Evolutionary conservation across 2,888 invertebrate genomes (phyloP), one percentile per base, ranked within the genome.

Genomic region (Eulithis prunata): DNA sequence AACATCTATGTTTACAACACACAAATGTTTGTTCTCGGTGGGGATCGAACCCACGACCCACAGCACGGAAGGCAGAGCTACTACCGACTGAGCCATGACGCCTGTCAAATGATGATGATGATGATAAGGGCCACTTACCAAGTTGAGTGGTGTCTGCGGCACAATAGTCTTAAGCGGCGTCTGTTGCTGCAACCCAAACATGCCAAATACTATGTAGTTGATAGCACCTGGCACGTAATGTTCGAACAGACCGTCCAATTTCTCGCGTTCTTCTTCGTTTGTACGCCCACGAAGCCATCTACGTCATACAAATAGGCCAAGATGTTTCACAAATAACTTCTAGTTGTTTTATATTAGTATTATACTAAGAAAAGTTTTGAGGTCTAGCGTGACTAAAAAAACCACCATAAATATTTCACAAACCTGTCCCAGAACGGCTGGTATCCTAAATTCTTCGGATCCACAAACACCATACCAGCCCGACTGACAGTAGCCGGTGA

Each of bases 391-490:
- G 32, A 32, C 4, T 32, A 32, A 3, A 32, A 32, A 4, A 0
- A 32, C 32, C 32, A 2, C 2, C 4, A 21, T 21, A 21, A 21
- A 10, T 51, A 28, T 51, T 1, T n/a, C 8, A 57, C 62, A 70
- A n/a, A 93, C 93, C 84, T 95, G 64, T 96, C 94, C 97, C 98
- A 98, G 87, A 95, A 98, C 0, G 98, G 98, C 65, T 95, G 94
- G 79, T 96, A 97, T 0, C 98, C 97, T 69, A 98, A 93, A 87
- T 97, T 97, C 88, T 98, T 98, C 0, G 98, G 98, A 80, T 98
- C 98, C 0, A 98, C 97, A 78, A 96, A 98, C 10, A 98, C 98
- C 98, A 98, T 98, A 43, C 98, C 98, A 8, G 98, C 98, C 62
- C 98, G 94, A 0, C 98, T 98, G 3, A 98, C 97, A 0, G 98